Evolutionary conservation across 2,113 vertebrate species (phyloP).

Genomic region (Gymnobelideus leadbeateri): DNA sequence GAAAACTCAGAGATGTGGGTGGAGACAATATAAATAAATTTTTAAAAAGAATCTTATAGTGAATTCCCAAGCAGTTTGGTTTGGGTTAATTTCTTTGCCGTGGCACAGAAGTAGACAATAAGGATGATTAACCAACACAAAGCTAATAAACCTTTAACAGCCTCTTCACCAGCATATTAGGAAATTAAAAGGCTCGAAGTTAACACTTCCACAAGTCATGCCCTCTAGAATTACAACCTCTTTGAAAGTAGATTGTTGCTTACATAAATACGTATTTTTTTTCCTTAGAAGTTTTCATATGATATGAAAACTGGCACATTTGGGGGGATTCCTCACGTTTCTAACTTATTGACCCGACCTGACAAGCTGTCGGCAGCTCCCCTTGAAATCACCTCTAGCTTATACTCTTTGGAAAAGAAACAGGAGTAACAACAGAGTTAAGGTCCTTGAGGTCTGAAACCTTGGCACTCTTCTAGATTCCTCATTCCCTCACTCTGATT

Average conservation of each 20-base stretch:
- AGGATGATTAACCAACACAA: slow-evolving; percentile 72
- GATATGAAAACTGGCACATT: not conserved
- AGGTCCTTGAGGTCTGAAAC: not conserved
- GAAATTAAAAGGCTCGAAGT: slow-evolving; percentile 64
- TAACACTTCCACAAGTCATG: slow-evolving; percentile 49
- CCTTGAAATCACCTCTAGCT: not conserved
- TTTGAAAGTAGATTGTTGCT: slow-evolving; percentile 56
- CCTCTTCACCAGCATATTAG: slow-evolving; percentile 69
- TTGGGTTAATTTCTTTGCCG: slow-evolving; percentile 72
- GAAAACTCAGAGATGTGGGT: slow-evolving; percentile 61
- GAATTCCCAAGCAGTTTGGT: slow-evolving; percentile 55
- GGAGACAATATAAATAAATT: slow-evolving; percentile 72
- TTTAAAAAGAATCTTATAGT: slow-evolving; percentile 59
- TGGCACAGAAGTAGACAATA: slow-evolving; percentile 68
- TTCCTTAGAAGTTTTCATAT: not conserved
- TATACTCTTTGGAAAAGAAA: not conserved
- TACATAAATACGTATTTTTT: not conserved
- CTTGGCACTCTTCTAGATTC: slow-evolving; percentile 9
- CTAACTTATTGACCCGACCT: not conserved
- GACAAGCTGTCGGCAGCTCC: not conserved
- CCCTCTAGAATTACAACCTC: slow-evolving; percentile 16
- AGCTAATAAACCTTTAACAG: slow-evolving; percentile 76
- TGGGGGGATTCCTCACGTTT: not conserved
- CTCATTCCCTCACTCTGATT: not conserved
- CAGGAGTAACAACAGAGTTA: not conserved